A percentile compares a stretch with the other conserved stretches of the same genome.
Conservation (phyloP, 2,113 vertebrate genomes). For the Rhineura floridana region DNA sequence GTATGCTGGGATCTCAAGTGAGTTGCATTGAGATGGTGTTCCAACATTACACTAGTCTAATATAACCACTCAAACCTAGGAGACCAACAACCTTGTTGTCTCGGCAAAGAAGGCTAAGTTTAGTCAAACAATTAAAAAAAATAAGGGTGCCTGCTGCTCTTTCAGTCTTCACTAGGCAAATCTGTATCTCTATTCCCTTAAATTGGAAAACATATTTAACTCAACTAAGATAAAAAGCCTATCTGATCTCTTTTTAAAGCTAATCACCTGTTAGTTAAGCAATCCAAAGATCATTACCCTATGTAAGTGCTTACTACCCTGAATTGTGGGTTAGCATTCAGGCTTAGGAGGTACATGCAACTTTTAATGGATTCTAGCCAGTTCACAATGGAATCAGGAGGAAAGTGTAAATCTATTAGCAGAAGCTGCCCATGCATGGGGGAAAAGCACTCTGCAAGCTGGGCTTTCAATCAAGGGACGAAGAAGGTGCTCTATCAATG, state of each 20-base stretch:
- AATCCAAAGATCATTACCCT: slow-evolving; percentile 9
- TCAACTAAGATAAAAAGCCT: slow-evolving; percentile 17
- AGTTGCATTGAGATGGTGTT: slow-evolving; percentile 29
- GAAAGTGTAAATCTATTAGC: slow-evolving; percentile 63
- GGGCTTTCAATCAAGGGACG: slow-evolving; percentile 69
- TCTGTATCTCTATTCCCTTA: slow-evolving; percentile 10
- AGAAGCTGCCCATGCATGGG: slow-evolving; percentile 61
- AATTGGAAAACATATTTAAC: slow-evolving; percentile 9
- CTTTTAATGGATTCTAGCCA: slow-evolving; percentile 57
- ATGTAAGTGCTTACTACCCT: background rate
- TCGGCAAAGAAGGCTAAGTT: background rate
- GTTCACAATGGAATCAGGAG: slow-evolving; percentile 59
- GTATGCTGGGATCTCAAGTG: background rate
- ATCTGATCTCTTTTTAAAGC: background rate
- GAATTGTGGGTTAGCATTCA: slow-evolving; percentile 22
- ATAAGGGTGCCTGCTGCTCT: background rate
- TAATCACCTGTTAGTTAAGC: slow-evolving; percentile 6
- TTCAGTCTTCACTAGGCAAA: background rate
- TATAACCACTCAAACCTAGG: slow-evolving; percentile 20
- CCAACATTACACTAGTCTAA: slow-evolving; percentile 18
- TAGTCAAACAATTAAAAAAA: slow-evolving; percentile 25
- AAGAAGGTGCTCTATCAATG: slow-evolving; percentile 55
- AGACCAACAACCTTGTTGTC: slow-evolving; percentile 18
- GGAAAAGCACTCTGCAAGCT: slow-evolving; percentile 50
- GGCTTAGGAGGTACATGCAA: slow-evolving; percentile 39